Base-by-base conservation (phyloP, 2,888 invertebrate genomes). In the Ochropacha duplaris region DNA sequence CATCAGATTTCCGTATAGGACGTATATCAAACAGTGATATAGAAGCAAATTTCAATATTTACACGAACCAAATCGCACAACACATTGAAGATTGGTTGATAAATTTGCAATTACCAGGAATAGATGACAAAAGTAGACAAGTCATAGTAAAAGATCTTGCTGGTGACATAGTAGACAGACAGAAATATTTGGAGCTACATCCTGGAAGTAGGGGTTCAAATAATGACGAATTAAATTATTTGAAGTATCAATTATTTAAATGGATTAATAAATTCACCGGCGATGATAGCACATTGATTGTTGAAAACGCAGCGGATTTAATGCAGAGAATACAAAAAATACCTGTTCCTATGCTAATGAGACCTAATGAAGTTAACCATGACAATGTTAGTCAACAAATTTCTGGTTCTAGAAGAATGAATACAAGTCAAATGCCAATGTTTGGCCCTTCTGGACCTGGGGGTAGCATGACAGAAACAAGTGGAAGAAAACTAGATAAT, bases 71-170 rank as follows among this genome's bases (percentile, higher is more conserved):
- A 59, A 59, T 90, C 12, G 69, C 68, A 22, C 58, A 78, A 39
- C 67, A 81, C 57, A 87, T 90, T 50, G 78, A 83, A 4, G 76
- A 80, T 58, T 90, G 90, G 90, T 60, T 88, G 22, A 62, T 65
- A 0, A 69, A 57, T 24, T 67, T 87, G 49, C 63, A 75, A 22
- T 59, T 78, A 54, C 68, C 76, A 5, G 60, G 66, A 51, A 57
- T 62, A 8, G 34, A 72, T 31, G 73, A 81, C 44, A 56, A 64
- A 44, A 69, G 62, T n/a, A 74, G 71, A 60, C 65, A 78, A 64
- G 70, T 71, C 14, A 72, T 81, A 0, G 70, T 84, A 1, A 73
- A 79, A 44, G 81, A 87, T 58, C 67, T 91, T 57, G 86, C 87
- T 19, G 70, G 64, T 24, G 89, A 90, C 58, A 87, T 90, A 50